Conservation (phyloP, 2,113 vertebrate genomes). For the Eonycteris spelaea region DNA sequence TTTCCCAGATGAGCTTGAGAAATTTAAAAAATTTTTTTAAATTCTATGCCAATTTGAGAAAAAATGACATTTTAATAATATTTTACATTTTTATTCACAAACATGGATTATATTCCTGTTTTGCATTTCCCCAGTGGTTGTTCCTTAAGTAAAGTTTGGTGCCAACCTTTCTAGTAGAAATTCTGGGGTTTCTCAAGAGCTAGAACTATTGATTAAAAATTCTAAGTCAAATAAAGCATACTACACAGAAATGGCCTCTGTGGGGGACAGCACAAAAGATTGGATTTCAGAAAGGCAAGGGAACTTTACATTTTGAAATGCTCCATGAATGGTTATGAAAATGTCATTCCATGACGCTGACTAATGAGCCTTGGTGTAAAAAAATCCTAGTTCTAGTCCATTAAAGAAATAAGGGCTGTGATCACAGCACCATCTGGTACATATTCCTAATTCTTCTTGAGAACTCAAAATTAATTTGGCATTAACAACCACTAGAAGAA, state of each 20-base stretch:
- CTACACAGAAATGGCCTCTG: not conserved
- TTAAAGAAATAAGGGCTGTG: not conserved
- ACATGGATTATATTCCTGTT: not conserved
- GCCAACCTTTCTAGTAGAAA: constrained; percentile 29
- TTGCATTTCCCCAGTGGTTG: not conserved
- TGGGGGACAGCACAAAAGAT: not conserved
- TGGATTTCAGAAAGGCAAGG: constrained; percentile 67
- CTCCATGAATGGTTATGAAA: constrained; percentile 49
- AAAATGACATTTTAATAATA: not conserved
- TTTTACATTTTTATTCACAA: not conserved
- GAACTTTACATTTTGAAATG: constrained; percentile 51
- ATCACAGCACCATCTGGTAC: not conserved
- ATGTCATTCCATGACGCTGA: constrained; percentile 45
- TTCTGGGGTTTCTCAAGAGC: not conserved
- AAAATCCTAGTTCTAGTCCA: not conserved
- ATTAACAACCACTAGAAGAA: constrained; percentile 53
- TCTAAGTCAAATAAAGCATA: not conserved
- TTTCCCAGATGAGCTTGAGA: constrained; percentile 16
- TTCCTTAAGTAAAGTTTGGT: not conserved
- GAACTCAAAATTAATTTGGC: constrained; percentile 34
- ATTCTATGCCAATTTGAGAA: not conserved
- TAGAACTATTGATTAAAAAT: not conserved
- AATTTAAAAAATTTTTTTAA: not conserved
- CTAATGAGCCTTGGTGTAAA: constrained; percentile 26
- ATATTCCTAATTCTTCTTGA: constrained; percentile 24